phyloP scores from a whole-genome alignment of 2,888 invertebrate genomes.

The Nebria salina region DNA sequence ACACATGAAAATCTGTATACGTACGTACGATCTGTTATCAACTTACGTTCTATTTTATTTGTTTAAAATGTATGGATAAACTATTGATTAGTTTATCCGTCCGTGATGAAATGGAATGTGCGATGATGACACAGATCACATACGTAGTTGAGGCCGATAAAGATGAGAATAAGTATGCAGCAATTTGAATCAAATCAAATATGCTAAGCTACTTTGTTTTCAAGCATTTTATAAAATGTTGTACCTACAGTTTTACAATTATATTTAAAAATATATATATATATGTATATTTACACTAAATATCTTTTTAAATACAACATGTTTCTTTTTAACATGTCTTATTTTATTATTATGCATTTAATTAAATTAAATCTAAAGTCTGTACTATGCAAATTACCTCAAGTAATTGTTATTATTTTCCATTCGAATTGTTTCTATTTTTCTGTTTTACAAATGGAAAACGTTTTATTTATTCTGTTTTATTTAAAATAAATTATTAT shows the following conservation, averaged over 20 bases:
- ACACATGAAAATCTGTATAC: background rate
- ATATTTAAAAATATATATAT: slow-evolving; percentile 5
- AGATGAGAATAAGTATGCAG: slow-evolving; percentile 3
- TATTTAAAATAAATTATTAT: background rate
- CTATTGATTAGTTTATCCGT: background rate
- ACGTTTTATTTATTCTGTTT: background rate
- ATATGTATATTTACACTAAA: background rate
- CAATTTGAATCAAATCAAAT: background rate
- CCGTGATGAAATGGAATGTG: background rate
- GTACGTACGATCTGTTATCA: background rate
- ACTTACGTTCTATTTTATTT: background rate
- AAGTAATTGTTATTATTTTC: slow-evolving; percentile 14
- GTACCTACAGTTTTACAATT: slow-evolving; percentile 26
- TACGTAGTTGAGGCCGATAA: background rate
- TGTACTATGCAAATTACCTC: slow-evolving; percentile 34
- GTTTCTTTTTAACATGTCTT: slow-evolving; percentile 2
- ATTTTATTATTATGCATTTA: slow-evolving; percentile 24
- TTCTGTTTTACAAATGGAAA: background rate
- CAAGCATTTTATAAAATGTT: slow-evolving; percentile 38
- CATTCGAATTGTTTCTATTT: background rate
- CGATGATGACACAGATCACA: background rate
- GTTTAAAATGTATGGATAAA: background rate
- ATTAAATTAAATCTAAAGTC: slow-evolving; percentile 32
- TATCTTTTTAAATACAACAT: background rate
- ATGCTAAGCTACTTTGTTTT: slow-evolving; percentile 13